Evolutionary conservation across 2,888 invertebrate genomes (phyloP), one percentile per base, ranked within the genome.

Genomic region (Meiosimyza decipiens): DNA sequence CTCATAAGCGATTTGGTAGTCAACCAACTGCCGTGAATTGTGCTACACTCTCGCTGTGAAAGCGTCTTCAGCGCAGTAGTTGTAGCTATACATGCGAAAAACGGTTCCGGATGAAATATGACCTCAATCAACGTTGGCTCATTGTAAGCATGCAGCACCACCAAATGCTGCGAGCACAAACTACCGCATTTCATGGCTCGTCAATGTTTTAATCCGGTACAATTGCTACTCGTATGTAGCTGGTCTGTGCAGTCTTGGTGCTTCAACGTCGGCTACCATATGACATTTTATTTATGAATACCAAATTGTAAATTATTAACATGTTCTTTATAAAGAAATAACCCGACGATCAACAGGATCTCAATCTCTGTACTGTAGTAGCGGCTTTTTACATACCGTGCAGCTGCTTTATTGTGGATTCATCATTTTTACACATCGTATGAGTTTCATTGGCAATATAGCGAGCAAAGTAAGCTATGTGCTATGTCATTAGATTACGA

Each of bases 301-400:
- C 84, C 82, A 86, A 86, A 86, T 86, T 86, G 86, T 86, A 86
- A 86, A 86, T 85, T 86, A 86, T 86, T 84, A 84, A 85, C 85
- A 81, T 83, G 85, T 85, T 84, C 81, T 74, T 40, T 40, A 40
- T 40, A 40, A 40, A 40, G 40, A 40, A 40, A 40, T 40, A 40
- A 40, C 40, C 40, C 40, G 40, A 40, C 40, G 40, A 40, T 40
- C 40, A 40, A 40, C 9, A 40, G 40, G 40, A 40, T 40, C 40
- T 40, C 9, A 40, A 40, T 9, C 71, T 73, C 65, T 72, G 75
- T 40, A 9, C 40, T 5, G 40, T 40, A 9, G 6, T 18, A 50
- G 50, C 9, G 40, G 40, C 9, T 40, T 28, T 28, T 4, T 28
- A 28, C 28, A 28, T 28, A 2, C 9, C 40, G 4, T 9, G 40